Conservation (phyloP, 2,888 invertebrate species). For the Deilephila elpenor region DNA sequence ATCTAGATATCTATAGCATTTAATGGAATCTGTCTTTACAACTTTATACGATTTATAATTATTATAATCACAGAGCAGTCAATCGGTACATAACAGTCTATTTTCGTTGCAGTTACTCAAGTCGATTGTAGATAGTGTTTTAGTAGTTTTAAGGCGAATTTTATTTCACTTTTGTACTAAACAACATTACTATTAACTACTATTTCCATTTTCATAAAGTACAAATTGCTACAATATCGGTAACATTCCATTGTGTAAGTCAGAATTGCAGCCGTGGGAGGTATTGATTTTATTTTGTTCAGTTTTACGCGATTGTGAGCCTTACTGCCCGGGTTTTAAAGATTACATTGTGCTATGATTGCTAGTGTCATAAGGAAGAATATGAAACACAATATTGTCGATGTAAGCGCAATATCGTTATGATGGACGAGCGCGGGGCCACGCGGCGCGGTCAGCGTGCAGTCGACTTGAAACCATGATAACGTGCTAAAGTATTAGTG, state of each 20-base stretch:
- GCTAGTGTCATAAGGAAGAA: constrained; percentile 45
- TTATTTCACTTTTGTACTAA: not conserved
- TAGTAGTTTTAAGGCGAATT: not conserved
- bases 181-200: not conserved
- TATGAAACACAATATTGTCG: constrained; percentile 81
- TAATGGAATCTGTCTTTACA: too few relatives aligned
- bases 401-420: constrained; percentile 81
- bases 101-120: too few relatives aligned
- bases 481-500: constrained; percentile 52
- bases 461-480: constrained; percentile 78
- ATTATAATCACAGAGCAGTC: too few relatives aligned
- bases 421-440: constrained; percentile 76
- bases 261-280: constrained; percentile 47
- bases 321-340: not conserved
- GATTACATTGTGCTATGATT: not conserved
- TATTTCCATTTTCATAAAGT: not conserved
- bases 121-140: too few relatives aligned
- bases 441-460: constrained; percentile 73
- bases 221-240: constrained; percentile 2
- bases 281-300: constrained; percentile 59
- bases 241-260: not conserved
- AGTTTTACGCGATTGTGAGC: not conserved
- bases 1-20: too few relatives aligned
- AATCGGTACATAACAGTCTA: too few relatives aligned
- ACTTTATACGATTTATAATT: too few relatives aligned